Conservation (phyloP, 2,797 vertebrate species). For the Oreochromis mossambicus region DNA sequence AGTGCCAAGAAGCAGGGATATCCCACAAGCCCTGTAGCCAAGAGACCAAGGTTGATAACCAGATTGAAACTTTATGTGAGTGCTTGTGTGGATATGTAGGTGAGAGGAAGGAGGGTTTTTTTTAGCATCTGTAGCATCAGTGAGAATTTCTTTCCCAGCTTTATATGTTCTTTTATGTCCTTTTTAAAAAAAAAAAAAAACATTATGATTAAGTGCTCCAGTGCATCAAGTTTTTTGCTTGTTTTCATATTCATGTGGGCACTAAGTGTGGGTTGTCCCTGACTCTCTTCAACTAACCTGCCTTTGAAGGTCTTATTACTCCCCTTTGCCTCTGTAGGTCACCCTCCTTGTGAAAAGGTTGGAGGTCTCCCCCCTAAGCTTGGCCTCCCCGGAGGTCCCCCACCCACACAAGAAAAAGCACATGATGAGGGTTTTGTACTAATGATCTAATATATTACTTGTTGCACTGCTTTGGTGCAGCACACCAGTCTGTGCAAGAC, state of each 20-base stretch:
- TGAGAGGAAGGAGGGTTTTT: background rate
- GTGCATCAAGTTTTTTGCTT: background rate
- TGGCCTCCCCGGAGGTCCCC: constrained; percentile 12
- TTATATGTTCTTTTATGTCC: background rate
- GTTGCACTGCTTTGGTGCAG: background rate
- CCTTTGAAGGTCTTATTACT: constrained; percentile 57
- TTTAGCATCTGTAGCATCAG: background rate
- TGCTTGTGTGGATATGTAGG: constrained; percentile 1
- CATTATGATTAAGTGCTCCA: background rate
- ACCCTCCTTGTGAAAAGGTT: constrained; percentile 43
- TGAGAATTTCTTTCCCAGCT: background rate
- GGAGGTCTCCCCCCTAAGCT: constrained; percentile 54
- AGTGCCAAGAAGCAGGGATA: constrained; percentile 73
- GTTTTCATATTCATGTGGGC: background rate
- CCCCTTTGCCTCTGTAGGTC: constrained; percentile 31
- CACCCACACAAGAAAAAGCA: background rate
- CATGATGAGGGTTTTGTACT: background rate
- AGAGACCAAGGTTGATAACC: constrained; percentile 63
- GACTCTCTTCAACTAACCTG: constrained; percentile 35
- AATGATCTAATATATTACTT: background rate
- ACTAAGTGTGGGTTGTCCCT: background rate
- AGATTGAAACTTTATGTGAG: constrained; percentile 64
- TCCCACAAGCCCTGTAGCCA: constrained; percentile 79
- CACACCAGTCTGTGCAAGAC: background rate
- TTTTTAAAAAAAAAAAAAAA: too few species aligned